phyloP scores from a whole-genome alignment of 2,797 vertebrate species.

The Smutsia temminckii region DNA sequence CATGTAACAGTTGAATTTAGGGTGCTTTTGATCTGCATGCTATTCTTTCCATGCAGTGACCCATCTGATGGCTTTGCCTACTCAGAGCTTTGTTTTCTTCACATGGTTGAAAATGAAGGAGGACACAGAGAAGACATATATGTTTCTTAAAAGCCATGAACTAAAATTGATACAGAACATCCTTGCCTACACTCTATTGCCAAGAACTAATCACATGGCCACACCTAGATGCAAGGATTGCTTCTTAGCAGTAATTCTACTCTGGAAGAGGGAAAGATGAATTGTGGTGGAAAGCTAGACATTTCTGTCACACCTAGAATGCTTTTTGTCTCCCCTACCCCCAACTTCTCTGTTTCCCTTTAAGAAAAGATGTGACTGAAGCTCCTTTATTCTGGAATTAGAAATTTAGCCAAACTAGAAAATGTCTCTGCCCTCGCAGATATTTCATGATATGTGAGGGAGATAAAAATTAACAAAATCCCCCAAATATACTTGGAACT shows the following conservation, averaged over 20 bases:
- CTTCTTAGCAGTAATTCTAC: background rate
- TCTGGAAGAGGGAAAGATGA: background rate
- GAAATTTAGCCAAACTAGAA: constrained; percentile 30
- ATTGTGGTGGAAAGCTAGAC: background rate
- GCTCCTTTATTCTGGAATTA: background rate
- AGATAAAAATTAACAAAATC: background rate
- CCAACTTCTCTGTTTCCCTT: background rate
- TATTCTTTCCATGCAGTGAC: background rate
- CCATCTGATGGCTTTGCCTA: background rate
- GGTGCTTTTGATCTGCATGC: background rate
- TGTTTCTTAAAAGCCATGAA: background rate
- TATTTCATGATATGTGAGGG: background rate
- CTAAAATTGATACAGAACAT: background rate
- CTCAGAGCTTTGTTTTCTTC: background rate
- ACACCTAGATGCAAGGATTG: background rate
- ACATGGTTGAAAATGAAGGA: background rate
- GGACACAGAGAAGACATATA: background rate
- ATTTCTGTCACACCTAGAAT: background rate
- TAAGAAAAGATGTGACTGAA: background rate
- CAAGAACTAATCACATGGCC: background rate
- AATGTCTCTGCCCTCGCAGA: background rate
- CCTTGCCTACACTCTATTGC: background rate
- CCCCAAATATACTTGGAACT: background rate
- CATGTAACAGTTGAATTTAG: background rate
- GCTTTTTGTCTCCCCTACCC: background rate